Percentiles rank a stretch among this genome's conserved stretches.
Evolutionary conservation across 1,140 invertebrate species (phyloP).

Genomic region (Sinella curviseta): DNA sequence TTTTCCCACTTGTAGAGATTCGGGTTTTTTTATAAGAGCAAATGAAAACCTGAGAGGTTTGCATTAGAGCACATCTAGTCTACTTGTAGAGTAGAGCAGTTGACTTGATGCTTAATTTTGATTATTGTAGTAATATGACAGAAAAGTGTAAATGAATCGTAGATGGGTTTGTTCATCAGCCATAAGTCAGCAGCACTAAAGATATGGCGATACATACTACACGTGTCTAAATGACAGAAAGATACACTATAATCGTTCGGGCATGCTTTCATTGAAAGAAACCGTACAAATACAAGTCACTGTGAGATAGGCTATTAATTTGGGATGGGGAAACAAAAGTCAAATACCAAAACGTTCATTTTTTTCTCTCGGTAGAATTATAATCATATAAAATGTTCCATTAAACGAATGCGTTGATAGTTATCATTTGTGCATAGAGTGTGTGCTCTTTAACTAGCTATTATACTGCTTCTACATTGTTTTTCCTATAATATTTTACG

Average conservation of each 20-base stretch:
- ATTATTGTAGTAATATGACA: background rate
- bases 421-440: background rate
- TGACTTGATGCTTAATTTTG: background rate
- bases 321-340: too few species aligned
- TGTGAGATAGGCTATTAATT: too few species aligned
- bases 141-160: conserved; percentile 19
- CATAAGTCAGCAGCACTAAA: too few species aligned
- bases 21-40: background rate
- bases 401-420: background rate
- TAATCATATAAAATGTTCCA: background rate
- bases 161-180: background rate
- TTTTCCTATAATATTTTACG: conserved; percentile 11
- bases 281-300: too few species aligned
- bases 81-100: background rate
- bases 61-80: background rate
- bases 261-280: too few species aligned
- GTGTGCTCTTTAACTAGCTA: conserved; percentile 14
- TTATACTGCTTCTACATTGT: conserved; percentile 6
- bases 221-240: background rate
- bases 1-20: conserved; percentile 13
- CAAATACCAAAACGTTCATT: background rate
- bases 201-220: background rate
- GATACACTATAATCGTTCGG: background rate
- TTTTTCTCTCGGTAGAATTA: background rate
- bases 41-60: background rate